Percentiles rank a stretch among this genome's conserved stretches.
phyloP scores from a whole-genome alignment of 2,113 vertebrate species.

The Platycercus adscitus region DNA sequence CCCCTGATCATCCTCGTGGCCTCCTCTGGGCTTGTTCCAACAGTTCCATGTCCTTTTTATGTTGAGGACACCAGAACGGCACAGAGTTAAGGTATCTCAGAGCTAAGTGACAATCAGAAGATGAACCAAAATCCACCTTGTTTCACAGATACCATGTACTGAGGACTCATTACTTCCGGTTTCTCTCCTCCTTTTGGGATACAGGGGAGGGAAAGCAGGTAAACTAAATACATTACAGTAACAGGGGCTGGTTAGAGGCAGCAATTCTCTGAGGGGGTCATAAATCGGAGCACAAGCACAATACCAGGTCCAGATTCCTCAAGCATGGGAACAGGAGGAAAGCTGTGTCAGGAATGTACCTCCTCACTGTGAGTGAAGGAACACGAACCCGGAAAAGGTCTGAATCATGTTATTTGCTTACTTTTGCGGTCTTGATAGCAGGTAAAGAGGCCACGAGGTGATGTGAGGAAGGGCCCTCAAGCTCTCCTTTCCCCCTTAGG shows the following conservation, averaged over 20 bases:
- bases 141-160: background rate
- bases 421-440: background rate
- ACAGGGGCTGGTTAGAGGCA: background rate
- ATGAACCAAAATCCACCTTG: background rate
- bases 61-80: no score
- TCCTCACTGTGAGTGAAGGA: accelerated
- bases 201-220: accelerated
- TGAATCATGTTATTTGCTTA: accelerated
- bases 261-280: background rate
- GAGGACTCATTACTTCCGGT: background rate
- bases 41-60: no score
- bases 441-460: accelerated
- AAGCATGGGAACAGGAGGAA: accelerated
- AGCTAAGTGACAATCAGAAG: background rate
- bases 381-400: accelerated
- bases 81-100: background rate
- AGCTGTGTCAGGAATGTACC: accelerated
- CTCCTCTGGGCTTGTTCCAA: no score
- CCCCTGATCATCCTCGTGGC: no score
- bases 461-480: accelerated
- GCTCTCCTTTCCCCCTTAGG: background rate
- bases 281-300: background rate
- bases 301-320: background rate
- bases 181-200: background rate
- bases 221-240: background rate